Base-by-base conservation (phyloP, 2,113 vertebrate genomes). In the Sylvia atricapilla region DNA sequence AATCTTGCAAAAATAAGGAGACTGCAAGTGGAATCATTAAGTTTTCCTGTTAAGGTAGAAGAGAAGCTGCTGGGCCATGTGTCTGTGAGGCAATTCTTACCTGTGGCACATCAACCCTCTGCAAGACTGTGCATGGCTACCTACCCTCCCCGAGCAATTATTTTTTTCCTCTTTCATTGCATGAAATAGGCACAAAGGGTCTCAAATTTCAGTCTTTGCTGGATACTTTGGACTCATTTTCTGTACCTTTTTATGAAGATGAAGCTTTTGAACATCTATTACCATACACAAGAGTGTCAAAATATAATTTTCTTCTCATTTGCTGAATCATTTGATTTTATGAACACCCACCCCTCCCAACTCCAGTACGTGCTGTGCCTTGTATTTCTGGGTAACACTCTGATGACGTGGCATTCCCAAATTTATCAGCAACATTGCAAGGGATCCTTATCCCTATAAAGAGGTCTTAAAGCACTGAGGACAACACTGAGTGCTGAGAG, bases 231-330 rank as follows among this genome's bases (percentile, higher is more conserved):
- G 47, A 44, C 44, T 93, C 9, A 62, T 90, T 84, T 93, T 95
- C 88, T 93, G 28, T 63, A 77, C 43, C 21, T 73, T 95, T 78
- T 64, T 27, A 53, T 7, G 66, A 93, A 89, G 60, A 64, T 21
- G 74, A 75, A 90, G 68, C 56, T 93, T 86, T 88, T 49, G 37
- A 93, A 81, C 46, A 49, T 68, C 72, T 93, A 87, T 73, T 46
- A 43, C 64, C 64, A 58, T n/a, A 90, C 46, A 58, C 44, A 64
- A 22, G 35, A 64, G 81, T 93, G 94, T 95, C 93, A 96, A 94
- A 96, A 94, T n/a, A 81, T 58, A 67, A 92, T 96, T 96, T 93
- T 84, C 67, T n/a, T 77, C 88, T 84, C 75, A 59, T 80, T 90
- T 84, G 72, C 85, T 93, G 85, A 94, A 75, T 92, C 79, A 87